Evolutionary conservation across 2,888 invertebrate species (phyloP).

Genomic region (Cistogaster globosa): DNA sequence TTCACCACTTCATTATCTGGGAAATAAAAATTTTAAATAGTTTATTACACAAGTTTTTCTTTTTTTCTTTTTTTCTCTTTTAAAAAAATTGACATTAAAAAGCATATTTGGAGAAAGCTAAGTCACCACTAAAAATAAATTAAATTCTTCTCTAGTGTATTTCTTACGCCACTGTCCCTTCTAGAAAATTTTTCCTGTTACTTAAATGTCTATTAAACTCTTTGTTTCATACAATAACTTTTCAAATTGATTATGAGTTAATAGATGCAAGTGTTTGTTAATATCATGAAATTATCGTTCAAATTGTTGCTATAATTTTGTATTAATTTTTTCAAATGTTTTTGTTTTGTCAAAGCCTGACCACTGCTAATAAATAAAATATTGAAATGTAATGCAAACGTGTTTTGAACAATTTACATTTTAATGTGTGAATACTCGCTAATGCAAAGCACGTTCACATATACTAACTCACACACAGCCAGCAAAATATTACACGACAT

Average conservation of each 20-base stretch:
- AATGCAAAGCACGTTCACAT: conserved; percentile 41
- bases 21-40: too few relatives aligned
- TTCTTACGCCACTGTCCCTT: too few relatives aligned
- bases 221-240: not conserved
- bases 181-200: too few relatives aligned
- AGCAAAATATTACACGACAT: not conserved
- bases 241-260: not conserved
- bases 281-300: conserved; percentile 13
- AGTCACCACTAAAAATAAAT: too few relatives aligned
- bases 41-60: too few relatives aligned
- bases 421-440: conserved; percentile 17
- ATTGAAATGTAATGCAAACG: conserved; percentile 63
- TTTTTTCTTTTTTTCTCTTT: too few relatives aligned
- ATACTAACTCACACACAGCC: conserved; percentile 17
- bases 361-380: conserved; percentile 53
- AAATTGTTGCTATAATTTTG: not conserved
- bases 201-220: too few relatives aligned
- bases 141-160: too few relatives aligned
- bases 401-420: conserved; percentile 41
- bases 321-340: not conserved
- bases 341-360: conserved; percentile 31
- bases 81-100: too few relatives aligned
- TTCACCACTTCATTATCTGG: too few relatives aligned
- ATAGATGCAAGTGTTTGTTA: not conserved
- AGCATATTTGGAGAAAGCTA: too few relatives aligned